Percentiles rank a stretch among this genome's conserved stretches.
phyloP scores from a whole-genome alignment of 2,888 invertebrate genomes.

The Coelopa pilipes region DNA sequence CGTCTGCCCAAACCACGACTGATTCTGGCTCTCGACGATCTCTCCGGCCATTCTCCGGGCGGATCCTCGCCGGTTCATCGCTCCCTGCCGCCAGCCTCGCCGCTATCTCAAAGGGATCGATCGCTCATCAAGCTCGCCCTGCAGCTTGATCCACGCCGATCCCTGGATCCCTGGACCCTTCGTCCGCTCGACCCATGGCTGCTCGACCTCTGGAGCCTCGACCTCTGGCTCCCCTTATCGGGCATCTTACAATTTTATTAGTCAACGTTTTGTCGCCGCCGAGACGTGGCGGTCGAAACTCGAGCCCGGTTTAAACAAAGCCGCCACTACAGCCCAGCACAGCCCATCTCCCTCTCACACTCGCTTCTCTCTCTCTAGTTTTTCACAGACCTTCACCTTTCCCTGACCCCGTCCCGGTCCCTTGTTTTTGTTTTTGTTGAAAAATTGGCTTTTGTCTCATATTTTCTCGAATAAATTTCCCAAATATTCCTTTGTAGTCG shows the following conservation, averaged over 20 bases:
- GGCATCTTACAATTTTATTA: conserved; percentile 27
- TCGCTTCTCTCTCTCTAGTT: not conserved
- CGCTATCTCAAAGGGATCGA: conserved; percentile 29
- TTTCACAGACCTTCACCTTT: not conserved
- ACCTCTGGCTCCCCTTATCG: conserved; percentile 3
- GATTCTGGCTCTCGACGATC: not conserved
- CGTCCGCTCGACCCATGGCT: too few relatives aligned
- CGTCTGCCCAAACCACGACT: too few relatives aligned
- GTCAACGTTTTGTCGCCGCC: conserved; percentile 17
- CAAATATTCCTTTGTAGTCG: conserved; percentile 14
- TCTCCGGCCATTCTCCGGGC: not conserved
- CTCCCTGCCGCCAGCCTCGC: not conserved
- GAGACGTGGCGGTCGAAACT: not conserved
- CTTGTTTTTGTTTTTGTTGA: conserved; percentile 14
- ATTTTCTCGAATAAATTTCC: conserved; percentile 22
- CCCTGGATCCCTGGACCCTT: too few relatives aligned
- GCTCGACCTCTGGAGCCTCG: too few relatives aligned
- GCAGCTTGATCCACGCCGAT: too few relatives aligned
- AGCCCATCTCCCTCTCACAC: not conserved
- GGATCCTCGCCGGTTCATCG: too few relatives aligned
- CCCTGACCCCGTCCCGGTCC: not conserved
- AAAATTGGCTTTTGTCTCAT: conserved; percentile 31
- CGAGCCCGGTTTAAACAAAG: conserved; percentile 18
- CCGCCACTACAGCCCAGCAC: conserved; percentile 14
- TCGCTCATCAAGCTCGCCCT: too few relatives aligned